phyloP scores from a whole-genome alignment of 1,140 invertebrate species.

The Drosophila tani region DNA sequence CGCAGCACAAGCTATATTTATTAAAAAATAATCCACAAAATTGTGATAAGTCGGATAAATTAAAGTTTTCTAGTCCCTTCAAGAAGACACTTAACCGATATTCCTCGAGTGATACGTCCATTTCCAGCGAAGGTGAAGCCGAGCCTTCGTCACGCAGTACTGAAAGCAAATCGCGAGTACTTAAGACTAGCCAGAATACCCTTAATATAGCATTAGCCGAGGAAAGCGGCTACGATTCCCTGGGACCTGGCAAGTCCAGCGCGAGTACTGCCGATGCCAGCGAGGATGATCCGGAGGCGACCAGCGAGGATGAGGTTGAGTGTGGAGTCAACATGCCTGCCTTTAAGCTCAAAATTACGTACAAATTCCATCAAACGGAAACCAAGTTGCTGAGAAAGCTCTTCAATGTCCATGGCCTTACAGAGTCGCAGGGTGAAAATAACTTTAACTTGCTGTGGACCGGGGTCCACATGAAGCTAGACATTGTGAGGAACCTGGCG shows the following conservation, averaged over 20 bases:
- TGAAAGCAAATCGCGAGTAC: constrained; percentile 46
- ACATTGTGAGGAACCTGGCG: constrained; percentile 91
- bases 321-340: constrained; percentile 87
- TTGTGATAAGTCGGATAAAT: constrained; percentile 37
- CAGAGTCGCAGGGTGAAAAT: constrained; percentile 87
- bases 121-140: constrained; percentile 71
- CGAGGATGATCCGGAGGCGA: constrained; percentile 59
- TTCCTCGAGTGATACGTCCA: constrained; percentile 78
- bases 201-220: constrained; percentile 33
- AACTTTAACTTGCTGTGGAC: constrained; percentile 97
- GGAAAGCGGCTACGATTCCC: constrained; percentile 61
- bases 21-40: constrained; percentile 44
- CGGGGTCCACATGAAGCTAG: constrained; percentile 95
- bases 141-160: constrained; percentile 50
- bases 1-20: constrained; percentile 40
- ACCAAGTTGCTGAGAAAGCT: constrained; percentile 91
- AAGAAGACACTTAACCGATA: constrained; percentile 54
- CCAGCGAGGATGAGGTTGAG: constrained; percentile 69
- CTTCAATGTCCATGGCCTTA: constrained; percentile 90
- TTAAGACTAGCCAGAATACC: constrained; percentile 43
- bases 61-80: constrained; percentile 23
- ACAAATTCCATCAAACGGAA: constrained; percentile 92
- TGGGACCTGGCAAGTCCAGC: constrained; percentile 21
- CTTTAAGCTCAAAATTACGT: constrained; percentile 90
- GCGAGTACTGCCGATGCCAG: constrained; percentile 29